Evolutionary conservation across 35 echinoderm and acorn worm species (phyloP), one percentile per base, ranked within the genome.

Genomic region (Patiria miniata): DNA sequence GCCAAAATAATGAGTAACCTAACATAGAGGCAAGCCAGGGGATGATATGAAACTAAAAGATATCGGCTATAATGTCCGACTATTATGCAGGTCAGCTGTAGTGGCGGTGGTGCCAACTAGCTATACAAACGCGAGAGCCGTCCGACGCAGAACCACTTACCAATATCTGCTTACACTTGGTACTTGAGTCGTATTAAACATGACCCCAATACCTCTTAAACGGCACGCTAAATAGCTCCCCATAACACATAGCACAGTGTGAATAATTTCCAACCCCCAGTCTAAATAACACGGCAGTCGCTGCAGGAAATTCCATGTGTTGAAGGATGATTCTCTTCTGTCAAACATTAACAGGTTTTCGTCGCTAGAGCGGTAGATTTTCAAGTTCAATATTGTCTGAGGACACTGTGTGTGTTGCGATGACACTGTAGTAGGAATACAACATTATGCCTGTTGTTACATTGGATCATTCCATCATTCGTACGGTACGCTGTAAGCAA

Each of bases 111-210:
- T 73, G 8, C 65, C 42, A 47, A 73, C 65, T 22, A 18, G 65
- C 65, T 32, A 30, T 73, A 73, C 26, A 36, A 73, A 73, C 65
- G 65, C 22, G 26, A 73, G 65, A 73, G 65, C 65, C 29, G 21
- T 34, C 65, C 65, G 34, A 73, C 34, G 26, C 19, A 73, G 65
- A 73, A 73, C 26, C 34, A 73, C 65, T 73, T 73, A 34, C 29
- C 21, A 10, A 22, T 26, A 73, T 73, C 65, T 26, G 65, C 65
- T 73, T 73, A 73, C 65, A 34, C 26, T 32, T 18, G 65, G 65
- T 73, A 73, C 65, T 73, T 73, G 65, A 73, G 65, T 30, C 65
- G 65, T 26, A 12, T 73, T 73, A 73, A 73, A 73, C 65, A 73
- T 73, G 65, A 73, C 65, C 65, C n/a, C 29, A 73, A 73, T 73